phyloP scores from a whole-genome alignment of 1,140 invertebrate species.

The Drosophila ironensis region DNA sequence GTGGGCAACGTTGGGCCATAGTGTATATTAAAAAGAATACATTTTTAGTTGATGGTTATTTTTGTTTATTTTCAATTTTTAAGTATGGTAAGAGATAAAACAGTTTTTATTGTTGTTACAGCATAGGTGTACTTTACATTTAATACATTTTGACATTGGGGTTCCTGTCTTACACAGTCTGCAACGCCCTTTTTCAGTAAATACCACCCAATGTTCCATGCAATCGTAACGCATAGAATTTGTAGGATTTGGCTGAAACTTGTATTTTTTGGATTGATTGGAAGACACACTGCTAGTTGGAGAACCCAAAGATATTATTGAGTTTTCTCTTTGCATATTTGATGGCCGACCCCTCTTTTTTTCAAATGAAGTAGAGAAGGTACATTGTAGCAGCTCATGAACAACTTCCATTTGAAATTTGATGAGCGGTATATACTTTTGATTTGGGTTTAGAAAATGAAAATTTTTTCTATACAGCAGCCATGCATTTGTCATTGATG shows the following conservation, averaged over 20 bases:
- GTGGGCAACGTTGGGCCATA: constrained; percentile 30
- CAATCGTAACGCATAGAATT: constrained; percentile 28
- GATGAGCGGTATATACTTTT: constrained; percentile 12
- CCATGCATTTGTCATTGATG: constrained; percentile 11
- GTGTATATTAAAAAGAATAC: constrained; percentile 11
- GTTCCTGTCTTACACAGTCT: constrained; percentile 36
- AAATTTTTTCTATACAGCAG: constrained; percentile 4
- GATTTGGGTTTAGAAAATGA: constrained; percentile 2
- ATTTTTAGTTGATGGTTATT: constrained; percentile 4
- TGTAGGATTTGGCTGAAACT: constrained; percentile 15
- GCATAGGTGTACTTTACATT: constrained; percentile 34
- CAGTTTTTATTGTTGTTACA: constrained; percentile 34
- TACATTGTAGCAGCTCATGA: constrained; percentile 10
- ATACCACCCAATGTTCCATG: constrained; percentile 35
- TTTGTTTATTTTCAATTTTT: neutral
- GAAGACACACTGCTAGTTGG: too few species aligned
- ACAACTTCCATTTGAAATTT: constrained; percentile 17
- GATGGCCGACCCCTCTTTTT: constrained; percentile 17
- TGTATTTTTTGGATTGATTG: too few species aligned
- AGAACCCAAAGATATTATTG: neutral
- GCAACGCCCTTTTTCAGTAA: constrained; percentile 35
- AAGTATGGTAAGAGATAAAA: constrained; percentile 7
- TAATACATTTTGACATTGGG: constrained; percentile 28
- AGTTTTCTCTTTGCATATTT: constrained; percentile 22
- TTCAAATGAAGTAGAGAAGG: neutral